Conservation (phyloP, 1,140 invertebrate species). For the Pomacea maculata region DNA sequence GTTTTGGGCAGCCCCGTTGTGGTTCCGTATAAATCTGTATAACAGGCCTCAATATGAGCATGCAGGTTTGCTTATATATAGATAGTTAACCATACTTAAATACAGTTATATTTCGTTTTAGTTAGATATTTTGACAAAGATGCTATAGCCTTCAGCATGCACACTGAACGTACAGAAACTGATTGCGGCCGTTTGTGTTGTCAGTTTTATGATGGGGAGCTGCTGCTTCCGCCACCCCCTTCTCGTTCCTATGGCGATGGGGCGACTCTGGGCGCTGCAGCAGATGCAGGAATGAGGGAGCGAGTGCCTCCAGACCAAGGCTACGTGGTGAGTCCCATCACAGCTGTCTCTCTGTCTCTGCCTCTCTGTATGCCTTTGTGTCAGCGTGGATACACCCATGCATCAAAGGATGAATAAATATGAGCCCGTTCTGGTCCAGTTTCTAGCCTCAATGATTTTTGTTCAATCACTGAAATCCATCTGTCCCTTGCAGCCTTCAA, state of each 20-base stretch:
- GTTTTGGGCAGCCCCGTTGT: too few relatives aligned
- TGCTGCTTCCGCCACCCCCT: constrained; percentile 32
- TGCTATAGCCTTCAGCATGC: too few relatives aligned
- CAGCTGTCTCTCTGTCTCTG: background rate
- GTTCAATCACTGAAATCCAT: background rate
- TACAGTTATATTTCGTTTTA: background rate
- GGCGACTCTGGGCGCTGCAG: constrained; percentile 21
- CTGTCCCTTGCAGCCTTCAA: constrained; percentile 36
- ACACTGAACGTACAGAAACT: too few relatives aligned
- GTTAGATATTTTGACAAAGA: background rate
- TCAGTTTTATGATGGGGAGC: constrained; percentile 32
- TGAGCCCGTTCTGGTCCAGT: background rate
- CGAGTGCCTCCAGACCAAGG: constrained; percentile 22
- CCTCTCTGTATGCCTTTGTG: too few relatives aligned
- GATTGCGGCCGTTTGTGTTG: background rate
- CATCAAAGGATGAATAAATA: background rate
- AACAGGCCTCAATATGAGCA: background rate
- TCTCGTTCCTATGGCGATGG: constrained; percentile 32
- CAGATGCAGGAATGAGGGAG: background rate
- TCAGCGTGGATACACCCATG: background rate
- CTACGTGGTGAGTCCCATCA: constrained; percentile 36
- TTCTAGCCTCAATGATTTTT: background rate
- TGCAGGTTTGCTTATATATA: background rate
- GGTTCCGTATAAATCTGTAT: background rate
- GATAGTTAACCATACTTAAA: too few relatives aligned